Evolutionary conservation across 23 tunicate genomes (phyloP).

Genomic region (Corella eumyota): DNA sequence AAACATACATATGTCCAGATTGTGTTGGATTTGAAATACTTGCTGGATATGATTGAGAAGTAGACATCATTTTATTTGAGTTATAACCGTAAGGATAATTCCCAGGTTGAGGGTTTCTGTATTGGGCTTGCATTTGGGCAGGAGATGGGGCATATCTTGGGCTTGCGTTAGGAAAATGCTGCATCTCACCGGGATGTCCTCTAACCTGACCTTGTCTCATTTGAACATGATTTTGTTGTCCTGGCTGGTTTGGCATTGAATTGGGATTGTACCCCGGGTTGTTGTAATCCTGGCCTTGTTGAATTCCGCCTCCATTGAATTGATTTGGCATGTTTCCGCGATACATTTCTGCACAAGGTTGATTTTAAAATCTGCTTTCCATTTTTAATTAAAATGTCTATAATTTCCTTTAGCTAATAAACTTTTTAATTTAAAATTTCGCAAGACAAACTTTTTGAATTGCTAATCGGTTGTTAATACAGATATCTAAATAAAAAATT

Average conservation of each 20-base stretch:
- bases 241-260: conserved; percentile 27
- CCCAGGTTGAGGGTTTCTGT: conserved; percentile 1
- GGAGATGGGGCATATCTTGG: conserved; percentile 2
- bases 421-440: too few relatives aligned
- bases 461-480: too few relatives aligned
- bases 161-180: conserved; percentile 5
- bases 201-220: conserved; percentile 14
- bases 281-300: conserved; percentile 23
- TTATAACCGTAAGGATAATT: conserved; percentile 14
- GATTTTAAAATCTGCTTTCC: neutral
- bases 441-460: too few relatives aligned
- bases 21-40: conserved; percentile 2
- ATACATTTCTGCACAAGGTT: conserved; percentile 28
- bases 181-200: conserved; percentile 13
- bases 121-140: neutral
- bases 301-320: conserved; percentile 42
- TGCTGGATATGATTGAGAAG: conserved; percentile 6
- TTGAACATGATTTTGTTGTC: neutral
- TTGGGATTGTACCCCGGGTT: conserved; percentile 15
- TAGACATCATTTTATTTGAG: conserved; percentile 13
- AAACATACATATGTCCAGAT: conserved; percentile 4
- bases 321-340: conserved; percentile 59
- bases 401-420: too few relatives aligned
- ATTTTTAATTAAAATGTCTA: neutral
- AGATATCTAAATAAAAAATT: too few relatives aligned